Evolutionary conservation across 2,113 vertebrate species (phyloP).

Genomic region (Peromyscus polionotus): DNA sequence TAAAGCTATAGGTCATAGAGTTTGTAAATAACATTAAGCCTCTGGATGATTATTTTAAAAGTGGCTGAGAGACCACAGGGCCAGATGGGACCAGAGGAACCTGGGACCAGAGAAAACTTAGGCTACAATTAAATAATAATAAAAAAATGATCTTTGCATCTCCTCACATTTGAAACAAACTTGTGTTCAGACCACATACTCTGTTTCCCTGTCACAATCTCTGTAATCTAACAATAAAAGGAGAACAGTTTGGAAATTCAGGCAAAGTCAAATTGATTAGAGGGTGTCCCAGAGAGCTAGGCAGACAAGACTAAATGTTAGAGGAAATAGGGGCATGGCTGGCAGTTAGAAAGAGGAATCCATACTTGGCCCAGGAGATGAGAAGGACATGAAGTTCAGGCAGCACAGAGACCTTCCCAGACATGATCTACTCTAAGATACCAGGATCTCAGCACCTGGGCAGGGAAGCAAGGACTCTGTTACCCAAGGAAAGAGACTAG

Average conservation of each 20-base stretch:
- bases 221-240: background rate
- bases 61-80: too few relatives aligned
- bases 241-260: background rate
- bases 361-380: background rate
- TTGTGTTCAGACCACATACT: background rate
- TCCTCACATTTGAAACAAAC: slow-evolving; percentile 28
- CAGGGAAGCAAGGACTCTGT: background rate
- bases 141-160: background rate
- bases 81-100: too few relatives aligned
- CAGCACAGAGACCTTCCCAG: background rate
- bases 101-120: too few relatives aligned
- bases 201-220: background rate
- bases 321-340: background rate
- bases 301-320: background rate
- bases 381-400: background rate
- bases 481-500: background rate
- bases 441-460: background rate
- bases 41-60: too few relatives aligned
- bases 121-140: too few relatives aligned
- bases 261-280: background rate
- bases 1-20: too few relatives aligned
- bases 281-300: background rate
- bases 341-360: background rate
- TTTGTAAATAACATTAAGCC: too few relatives aligned
- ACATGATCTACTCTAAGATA: background rate